Conservation (phyloP, 2,888 invertebrate genomes). For the Trissolcus brochymenae region DNA sequence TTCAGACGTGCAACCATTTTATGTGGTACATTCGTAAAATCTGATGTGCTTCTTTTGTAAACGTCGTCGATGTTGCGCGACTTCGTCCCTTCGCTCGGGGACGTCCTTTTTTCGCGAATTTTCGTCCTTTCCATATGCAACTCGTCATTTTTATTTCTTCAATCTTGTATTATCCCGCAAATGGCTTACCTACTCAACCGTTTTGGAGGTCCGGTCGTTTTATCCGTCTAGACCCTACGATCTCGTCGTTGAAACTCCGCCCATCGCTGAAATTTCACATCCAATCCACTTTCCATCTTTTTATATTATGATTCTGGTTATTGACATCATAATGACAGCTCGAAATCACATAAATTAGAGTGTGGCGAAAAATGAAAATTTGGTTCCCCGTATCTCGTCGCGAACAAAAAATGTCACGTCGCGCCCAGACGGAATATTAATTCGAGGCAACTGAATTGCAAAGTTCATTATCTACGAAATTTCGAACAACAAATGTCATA, state of each 20-base stretch:
- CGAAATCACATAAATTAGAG: too few relatives aligned
- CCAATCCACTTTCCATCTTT: conserved; percentile 34
- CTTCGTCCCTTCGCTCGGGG: conserved; percentile 56
- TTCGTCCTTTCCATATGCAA: conserved; percentile 56
- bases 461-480: conserved; percentile 45
- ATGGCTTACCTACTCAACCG: conserved; percentile 67
- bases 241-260: conserved; percentile 25
- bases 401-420: conserved; percentile 11
- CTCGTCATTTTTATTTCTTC: conserved; percentile 65
- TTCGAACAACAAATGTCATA: conserved; percentile 46
- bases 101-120: conserved; percentile 47
- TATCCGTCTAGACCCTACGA: conserved; percentile 43
- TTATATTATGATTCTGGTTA: not conserved
- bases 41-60: conserved; percentile 57
- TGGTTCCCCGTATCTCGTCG: not conserved
- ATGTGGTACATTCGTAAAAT: conserved; percentile 62
- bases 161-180: conserved; percentile 69
- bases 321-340: too few relatives aligned
- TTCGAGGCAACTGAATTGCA: conserved; percentile 31
- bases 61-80: conserved; percentile 62
- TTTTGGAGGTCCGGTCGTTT: conserved; percentile 63
- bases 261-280: conserved; percentile 22
- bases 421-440: conserved; percentile 14
- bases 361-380: not conserved
- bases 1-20: conserved; percentile 62